phyloP scores from a whole-genome alignment of 2,888 invertebrate genomes.

The Sinopyrophorus schimmeli region DNA sequence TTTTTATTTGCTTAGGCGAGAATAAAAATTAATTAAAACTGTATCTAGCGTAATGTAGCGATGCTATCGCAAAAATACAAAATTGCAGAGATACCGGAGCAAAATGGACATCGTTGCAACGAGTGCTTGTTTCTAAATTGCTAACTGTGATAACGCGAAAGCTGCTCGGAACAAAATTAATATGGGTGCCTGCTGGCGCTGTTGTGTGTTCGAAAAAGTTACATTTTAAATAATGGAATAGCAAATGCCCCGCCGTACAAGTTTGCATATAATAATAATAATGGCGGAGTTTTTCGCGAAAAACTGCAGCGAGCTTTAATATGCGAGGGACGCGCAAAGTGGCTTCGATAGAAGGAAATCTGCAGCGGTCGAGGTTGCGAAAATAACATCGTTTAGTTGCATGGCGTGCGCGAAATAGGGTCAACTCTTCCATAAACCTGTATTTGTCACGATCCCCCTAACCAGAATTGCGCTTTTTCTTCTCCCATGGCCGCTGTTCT shows the following conservation, averaged over 20 bases:
- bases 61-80: no score
- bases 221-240: background rate
- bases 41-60: no score
- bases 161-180: constrained; percentile 16
- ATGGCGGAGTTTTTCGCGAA: background rate
- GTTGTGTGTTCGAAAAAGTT: constrained; percentile 4
- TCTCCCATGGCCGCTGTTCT: constrained; percentile 10
- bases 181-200: constrained; percentile 5
- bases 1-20: no score
- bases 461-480: constrained; percentile 28
- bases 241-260: background rate
- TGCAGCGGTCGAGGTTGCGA: constrained; percentile 26
- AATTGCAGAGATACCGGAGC: constrained; percentile 28
- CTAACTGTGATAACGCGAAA: constrained; percentile 18
- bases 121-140: constrained; percentile 25
- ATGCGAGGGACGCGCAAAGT: constrained; percentile 11
- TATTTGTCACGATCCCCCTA: constrained; percentile 28
- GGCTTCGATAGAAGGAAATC: constrained; percentile 27
- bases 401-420: constrained; percentile 30
- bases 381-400: constrained; percentile 31
- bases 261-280: background rate
- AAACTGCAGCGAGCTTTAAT: constrained; percentile 1
- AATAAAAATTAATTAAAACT: no score
- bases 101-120: constrained; percentile 28
- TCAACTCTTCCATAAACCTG: constrained; percentile 37